Conservation (phyloP, 2,888 invertebrate genomes). For the Lamellibrachia satsuma region DNA sequence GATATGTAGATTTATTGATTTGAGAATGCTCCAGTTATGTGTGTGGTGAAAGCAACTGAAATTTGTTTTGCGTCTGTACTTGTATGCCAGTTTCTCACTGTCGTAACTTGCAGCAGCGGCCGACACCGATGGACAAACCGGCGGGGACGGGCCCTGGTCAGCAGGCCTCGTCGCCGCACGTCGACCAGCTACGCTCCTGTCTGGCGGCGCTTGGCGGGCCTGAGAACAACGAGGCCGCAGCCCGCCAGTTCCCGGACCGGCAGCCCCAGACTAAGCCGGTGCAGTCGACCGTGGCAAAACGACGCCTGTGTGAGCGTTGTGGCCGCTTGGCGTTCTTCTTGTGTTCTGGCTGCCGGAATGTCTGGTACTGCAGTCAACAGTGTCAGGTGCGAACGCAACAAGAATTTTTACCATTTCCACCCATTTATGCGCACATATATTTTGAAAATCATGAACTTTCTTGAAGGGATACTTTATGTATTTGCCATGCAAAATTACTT, state of each 20-base stretch:
- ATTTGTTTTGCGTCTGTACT: background rate
- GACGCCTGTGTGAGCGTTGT: constrained; percentile 78
- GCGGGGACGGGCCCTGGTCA: background rate
- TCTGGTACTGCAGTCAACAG: constrained; percentile 92
- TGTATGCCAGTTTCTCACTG: background rate
- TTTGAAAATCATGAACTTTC: background rate
- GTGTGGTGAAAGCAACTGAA: too few relatives aligned
- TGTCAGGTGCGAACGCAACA: constrained; percentile 79
- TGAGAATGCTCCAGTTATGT: too few relatives aligned
- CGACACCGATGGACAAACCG: background rate
- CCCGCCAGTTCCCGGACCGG: background rate
- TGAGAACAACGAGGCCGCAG: background rate
- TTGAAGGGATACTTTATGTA: background rate
- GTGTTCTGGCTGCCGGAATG: constrained; percentile 51
- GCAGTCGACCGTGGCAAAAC: background rate
- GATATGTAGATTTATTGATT: too few relatives aligned
- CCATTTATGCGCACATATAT: too few relatives aligned
- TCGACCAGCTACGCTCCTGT: background rate
- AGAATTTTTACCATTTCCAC: too few relatives aligned
- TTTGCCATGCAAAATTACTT: too few relatives aligned
- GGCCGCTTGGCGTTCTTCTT: constrained; percentile 74
- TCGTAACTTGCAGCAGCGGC: background rate
- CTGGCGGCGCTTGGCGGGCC: background rate
- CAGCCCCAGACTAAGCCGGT: background rate
- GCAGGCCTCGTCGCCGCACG: background rate